A percentile compares a stretch with the other conserved stretches of the same genome.
These are phyloP conservation scores for Smithornis capensis DNA, from an alignment of 2,113 vertebrate genomes.

Conservation along the genomic window DNA sequence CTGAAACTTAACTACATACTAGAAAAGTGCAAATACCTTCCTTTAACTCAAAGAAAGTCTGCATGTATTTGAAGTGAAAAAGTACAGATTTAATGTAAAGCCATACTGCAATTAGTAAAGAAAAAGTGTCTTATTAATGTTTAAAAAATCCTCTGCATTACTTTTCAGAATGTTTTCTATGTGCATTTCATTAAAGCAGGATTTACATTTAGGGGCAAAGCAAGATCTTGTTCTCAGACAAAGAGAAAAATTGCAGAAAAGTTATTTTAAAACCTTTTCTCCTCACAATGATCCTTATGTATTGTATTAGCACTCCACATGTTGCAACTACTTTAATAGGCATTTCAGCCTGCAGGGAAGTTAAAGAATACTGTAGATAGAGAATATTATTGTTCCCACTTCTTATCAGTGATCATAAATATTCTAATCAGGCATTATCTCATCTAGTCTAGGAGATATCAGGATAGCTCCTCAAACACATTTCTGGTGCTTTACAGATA, in stretches of 20 bases:
- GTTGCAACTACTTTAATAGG: not conserved
- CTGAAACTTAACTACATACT: not conserved
- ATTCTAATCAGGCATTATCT: not conserved
- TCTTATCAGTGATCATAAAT: not conserved
- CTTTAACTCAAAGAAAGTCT: not conserved
- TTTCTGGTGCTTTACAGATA: not conserved
- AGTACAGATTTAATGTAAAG: not conserved
- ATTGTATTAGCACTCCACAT: not conserved
- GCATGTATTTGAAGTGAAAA: not conserved
- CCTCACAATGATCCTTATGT: not conserved
- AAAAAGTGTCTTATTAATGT: not conserved
- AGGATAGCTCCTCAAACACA: not conserved
- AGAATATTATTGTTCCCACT: not conserved
- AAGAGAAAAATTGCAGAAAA: not conserved
- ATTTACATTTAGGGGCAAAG: conserved; percentile 13
- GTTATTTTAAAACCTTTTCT: conserved; percentile 18
- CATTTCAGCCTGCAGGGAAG: not conserved
- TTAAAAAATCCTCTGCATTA: not conserved
- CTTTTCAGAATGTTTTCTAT: not conserved
- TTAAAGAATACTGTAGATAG: not conserved
- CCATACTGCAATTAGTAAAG: not conserved
- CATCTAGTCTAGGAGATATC: not conserved
- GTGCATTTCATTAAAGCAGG: not conserved
- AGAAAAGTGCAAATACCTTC: not conserved
- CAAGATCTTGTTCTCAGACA: not conserved